phyloP scores from a whole-genome alignment of 2,797 vertebrate species.

The Enoplosus armatus region DNA sequence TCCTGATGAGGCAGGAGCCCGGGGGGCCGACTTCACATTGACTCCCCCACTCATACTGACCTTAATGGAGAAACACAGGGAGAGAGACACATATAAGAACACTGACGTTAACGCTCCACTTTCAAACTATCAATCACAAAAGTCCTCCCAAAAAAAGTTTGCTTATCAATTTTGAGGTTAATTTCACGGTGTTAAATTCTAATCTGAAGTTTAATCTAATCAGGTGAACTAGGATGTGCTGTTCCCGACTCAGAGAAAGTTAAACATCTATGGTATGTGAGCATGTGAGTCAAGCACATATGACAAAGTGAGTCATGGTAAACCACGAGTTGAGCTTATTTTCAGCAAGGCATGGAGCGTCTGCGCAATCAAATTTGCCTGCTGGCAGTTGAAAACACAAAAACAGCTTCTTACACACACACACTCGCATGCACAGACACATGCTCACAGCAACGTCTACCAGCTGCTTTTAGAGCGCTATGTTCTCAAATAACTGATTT shows the following conservation, averaged over 20 bases:
- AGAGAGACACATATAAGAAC: not conserved
- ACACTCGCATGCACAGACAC: not conserved
- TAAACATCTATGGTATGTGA: slow-evolving; percentile 33
- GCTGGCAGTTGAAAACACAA: slow-evolving; percentile 51
- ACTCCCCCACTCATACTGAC: slow-evolving; percentile 87
- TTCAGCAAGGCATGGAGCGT: slow-evolving; percentile 42
- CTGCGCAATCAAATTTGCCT: slow-evolving; percentile 61
- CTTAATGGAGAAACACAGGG: slow-evolving; percentile 51
- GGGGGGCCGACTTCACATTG: slow-evolving; percentile 83
- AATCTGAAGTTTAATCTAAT: slow-evolving; percentile 28
- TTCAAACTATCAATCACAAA: slow-evolving; percentile 15
- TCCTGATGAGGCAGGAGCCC: slow-evolving; percentile 84
- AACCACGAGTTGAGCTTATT: slow-evolving; percentile 71
- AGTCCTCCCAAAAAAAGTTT: not conserved
- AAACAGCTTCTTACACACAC: slow-evolving; percentile 36
- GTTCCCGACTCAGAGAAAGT: slow-evolving; percentile 17
- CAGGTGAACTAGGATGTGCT: not conserved
- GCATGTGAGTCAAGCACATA: slow-evolving; percentile 55
- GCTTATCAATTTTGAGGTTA: slow-evolving; percentile 9
- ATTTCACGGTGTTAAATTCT: slow-evolving; percentile 23
- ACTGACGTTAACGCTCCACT: not conserved
- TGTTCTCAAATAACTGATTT: slow-evolving; percentile 49
- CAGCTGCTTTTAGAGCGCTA: slow-evolving; percentile 20
- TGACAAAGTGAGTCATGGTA: slow-evolving; percentile 63
- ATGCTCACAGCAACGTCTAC: slow-evolving; percentile 22